phyloP scores from a whole-genome alignment of 2,113 vertebrate genomes.

The Turnix velox region DNA sequence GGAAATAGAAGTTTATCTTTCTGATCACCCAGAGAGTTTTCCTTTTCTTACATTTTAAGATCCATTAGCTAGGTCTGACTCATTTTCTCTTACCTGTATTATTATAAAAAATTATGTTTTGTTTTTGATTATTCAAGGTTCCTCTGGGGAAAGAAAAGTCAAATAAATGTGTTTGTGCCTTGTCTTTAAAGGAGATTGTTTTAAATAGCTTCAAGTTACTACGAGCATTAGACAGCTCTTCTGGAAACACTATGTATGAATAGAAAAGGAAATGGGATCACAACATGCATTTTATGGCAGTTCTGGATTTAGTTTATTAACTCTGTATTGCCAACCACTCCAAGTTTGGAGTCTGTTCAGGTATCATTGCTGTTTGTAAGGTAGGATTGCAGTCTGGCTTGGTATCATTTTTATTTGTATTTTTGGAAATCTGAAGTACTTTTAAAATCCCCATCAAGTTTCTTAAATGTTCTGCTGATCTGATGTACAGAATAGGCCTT shows the following conservation, averaged over 20 bases:
- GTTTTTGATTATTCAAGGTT: not conserved
- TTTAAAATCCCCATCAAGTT: not conserved
- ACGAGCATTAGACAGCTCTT: not conserved
- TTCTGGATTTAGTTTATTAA: conserved; percentile 45
- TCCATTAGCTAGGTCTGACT: not conserved
- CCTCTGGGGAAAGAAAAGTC: not conserved
- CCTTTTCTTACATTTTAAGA: not conserved
- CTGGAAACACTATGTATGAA: conserved; percentile 18
- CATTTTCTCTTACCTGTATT: not conserved
- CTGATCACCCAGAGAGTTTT: not conserved
- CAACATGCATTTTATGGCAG: conserved; percentile 35
- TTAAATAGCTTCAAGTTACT: conserved; percentile 30
- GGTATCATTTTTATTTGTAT: not conserved
- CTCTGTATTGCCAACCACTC: not conserved
- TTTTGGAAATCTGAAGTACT: not conserved
- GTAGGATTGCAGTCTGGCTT: not conserved
- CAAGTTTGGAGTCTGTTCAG: not conserved
- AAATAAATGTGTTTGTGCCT: not conserved
- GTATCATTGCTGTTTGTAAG: not conserved
- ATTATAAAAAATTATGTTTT: not conserved
- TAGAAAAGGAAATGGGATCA: conserved; percentile 54
- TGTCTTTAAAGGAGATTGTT: not conserved
- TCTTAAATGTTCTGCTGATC: not conserved
- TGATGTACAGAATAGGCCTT: not conserved
- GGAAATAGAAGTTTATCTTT: not conserved